A percentile compares a stretch with the other conserved stretches of the same genome.
Evolutionary conservation across 1,140 invertebrate species (phyloP).

Genomic region (Calosoma granatense): DNA sequence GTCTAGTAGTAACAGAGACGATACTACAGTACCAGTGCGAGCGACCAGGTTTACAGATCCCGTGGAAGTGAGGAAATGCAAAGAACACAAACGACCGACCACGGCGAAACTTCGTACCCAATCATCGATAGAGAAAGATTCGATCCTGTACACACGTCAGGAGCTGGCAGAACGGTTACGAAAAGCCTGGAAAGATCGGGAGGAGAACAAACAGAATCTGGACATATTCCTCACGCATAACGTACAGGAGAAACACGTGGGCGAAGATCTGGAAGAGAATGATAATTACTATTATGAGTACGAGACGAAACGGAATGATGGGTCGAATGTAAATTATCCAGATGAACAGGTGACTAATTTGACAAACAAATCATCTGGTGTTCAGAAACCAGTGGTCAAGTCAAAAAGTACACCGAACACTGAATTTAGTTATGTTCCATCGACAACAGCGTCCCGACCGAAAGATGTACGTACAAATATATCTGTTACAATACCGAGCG

Average conservation of each 20-base stretch:
- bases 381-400: background rate
- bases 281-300: background rate
- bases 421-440: background rate
- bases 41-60: conserved; percentile 6
- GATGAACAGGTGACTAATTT: background rate
- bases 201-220: conserved; percentile 40
- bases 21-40: conserved; percentile 9
- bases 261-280: background rate
- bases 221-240: conserved; percentile 43
- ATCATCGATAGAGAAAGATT: conserved; percentile 33
- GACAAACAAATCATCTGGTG: background rate
- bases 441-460: background rate
- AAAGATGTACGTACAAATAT: background rate
- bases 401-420: background rate
- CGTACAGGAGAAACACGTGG: conserved; percentile 24
- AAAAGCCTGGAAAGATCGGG: conserved; percentile 40
- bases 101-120: conserved; percentile 18
- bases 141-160: conserved; percentile 41
- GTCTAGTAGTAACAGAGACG: background rate
- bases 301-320: background rate
- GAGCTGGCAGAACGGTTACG: conserved; percentile 40
- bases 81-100: conserved; percentile 21
- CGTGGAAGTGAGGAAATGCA: conserved; percentile 28
- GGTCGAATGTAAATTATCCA: background rate
- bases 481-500: background rate